Conservation (phyloP, 2,113 vertebrate genomes). For the Columbina picui region DNA sequence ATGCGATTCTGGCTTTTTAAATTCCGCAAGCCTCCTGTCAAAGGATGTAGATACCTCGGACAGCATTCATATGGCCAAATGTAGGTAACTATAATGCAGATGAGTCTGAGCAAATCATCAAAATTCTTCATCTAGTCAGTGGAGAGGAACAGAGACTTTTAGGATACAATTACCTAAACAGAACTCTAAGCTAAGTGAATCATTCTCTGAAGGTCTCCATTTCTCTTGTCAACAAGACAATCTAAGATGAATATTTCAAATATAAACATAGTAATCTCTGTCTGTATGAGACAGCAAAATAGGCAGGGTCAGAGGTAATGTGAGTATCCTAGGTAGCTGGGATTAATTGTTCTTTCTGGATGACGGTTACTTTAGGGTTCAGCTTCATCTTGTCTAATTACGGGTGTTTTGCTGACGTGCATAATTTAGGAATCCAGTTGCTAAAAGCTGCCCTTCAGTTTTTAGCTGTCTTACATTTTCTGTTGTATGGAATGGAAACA, state of each 20-base stretch:
- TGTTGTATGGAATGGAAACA: not conserved
- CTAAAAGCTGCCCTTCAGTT: not conserved
- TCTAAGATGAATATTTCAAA: not conserved
- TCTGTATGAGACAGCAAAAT: not conserved
- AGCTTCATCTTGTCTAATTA: not conserved
- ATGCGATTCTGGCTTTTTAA: slow-evolving; percentile 5
- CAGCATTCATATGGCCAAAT: not conserved
- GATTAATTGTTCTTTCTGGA: not conserved
- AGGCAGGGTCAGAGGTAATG: not conserved
- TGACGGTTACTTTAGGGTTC: not conserved
- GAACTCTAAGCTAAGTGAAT: not conserved
- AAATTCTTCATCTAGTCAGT: not conserved
- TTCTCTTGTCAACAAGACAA: not conserved
- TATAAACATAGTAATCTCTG: not conserved
- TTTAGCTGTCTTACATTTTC: not conserved
- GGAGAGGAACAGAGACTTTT: not conserved
- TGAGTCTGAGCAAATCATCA: not conserved
- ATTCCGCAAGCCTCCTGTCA: not conserved
- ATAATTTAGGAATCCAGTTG: not conserved
- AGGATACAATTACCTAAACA: not conserved
- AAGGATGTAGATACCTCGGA: not conserved
- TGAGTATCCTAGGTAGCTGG: not conserved
- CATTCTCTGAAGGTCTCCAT: not conserved
- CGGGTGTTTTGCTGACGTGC: not conserved
- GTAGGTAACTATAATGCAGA: not conserved